phyloP scores from a whole-genome alignment of 2,797 vertebrate species.

The Chloroceryle inda region DNA sequence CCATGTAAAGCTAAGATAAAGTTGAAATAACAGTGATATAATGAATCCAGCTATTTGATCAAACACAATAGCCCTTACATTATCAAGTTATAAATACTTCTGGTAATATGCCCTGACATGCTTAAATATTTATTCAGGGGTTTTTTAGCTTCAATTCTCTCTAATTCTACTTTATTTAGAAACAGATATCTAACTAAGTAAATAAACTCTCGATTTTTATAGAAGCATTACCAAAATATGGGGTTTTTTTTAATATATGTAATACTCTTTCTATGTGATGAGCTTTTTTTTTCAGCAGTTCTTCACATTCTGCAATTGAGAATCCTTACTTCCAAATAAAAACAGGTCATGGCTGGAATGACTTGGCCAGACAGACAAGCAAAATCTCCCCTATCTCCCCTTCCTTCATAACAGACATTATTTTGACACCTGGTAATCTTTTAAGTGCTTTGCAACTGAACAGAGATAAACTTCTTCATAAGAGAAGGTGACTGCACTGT shows the following conservation, averaged over 20 bases:
- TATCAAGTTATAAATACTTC: neutral
- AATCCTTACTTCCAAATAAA: neutral
- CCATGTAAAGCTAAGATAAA: neutral
- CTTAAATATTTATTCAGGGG: neutral
- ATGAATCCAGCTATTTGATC: neutral
- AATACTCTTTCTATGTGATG: neutral
- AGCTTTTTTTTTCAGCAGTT: neutral
- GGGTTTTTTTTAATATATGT: neutral
- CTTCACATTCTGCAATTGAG: neutral
- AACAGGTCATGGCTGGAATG: neutral
- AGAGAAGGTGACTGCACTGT: neutral
- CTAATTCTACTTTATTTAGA: neutral
- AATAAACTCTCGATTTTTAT: neutral
- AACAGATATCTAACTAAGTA: neutral
- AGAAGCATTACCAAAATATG: neutral
- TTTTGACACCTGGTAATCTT: neutral
- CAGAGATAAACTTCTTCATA: neutral
- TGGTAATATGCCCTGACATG: neutral
- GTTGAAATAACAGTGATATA: neutral
- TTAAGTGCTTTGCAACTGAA: neutral
- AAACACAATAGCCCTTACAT: neutral
- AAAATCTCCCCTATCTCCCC: neutral
- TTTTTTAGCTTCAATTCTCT: neutral
- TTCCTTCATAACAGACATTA: neutral
- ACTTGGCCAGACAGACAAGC: neutral